These are phyloP conservation scores for Podocnemis expansa DNA, from an alignment of 2,113 vertebrate genomes.

Conservation along the genomic window DNA sequence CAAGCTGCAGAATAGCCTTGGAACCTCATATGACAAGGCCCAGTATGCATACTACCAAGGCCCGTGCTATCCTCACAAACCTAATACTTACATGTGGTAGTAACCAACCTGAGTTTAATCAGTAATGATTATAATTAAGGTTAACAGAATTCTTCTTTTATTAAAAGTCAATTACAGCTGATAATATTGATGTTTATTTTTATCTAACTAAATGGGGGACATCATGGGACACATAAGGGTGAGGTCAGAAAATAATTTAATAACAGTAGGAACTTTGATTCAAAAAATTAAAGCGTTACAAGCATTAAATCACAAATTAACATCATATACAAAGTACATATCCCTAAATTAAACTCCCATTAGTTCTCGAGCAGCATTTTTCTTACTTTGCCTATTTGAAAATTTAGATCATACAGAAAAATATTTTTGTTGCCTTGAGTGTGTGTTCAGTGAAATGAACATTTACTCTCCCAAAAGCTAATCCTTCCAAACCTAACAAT, in stretches of 20 bases:
- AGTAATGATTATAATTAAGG: no score
- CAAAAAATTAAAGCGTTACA: not conserved
- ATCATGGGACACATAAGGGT: no score
- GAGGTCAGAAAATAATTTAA: no score
- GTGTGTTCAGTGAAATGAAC: not conserved
- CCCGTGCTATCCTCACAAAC: not conserved
- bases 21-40: not conserved
- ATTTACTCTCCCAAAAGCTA: not conserved
- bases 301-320: not conserved
- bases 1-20: not conserved
- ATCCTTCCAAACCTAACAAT: not conserved
- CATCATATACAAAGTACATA: not conserved
- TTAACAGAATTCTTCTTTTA: no score
- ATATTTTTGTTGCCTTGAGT: not conserved
- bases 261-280: not conserved
- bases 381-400: not conserved
- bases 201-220: no score
- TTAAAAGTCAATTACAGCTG: no score
- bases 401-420: not conserved
- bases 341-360: not conserved
- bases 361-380: not conserved
- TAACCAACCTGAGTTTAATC: no score
- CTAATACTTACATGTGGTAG: not conserved
- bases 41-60: not conserved
- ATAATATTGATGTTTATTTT: no score